phyloP scores from a whole-genome alignment of 2,888 invertebrate genomes.

The Rhamnusium bicolor region DNA sequence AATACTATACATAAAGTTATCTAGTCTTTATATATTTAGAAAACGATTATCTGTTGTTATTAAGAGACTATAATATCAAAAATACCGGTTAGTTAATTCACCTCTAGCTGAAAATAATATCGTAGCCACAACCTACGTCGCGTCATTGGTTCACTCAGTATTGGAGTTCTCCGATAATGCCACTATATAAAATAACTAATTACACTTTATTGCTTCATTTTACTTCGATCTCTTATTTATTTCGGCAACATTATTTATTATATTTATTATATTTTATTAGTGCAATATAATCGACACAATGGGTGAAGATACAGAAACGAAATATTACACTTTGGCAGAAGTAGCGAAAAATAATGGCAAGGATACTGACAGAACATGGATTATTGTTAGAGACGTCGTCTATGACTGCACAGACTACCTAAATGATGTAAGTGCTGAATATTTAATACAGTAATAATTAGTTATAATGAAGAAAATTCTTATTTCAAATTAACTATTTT shows the following conservation, averaged over 20 bases:
- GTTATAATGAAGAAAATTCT: too few species aligned
- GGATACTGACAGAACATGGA: conserved; percentile 75
- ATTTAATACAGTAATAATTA: too few species aligned
- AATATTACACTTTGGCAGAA: conserved; percentile 70
- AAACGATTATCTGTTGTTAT: too few species aligned
- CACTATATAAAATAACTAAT: background rate
- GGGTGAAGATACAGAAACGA: conserved; percentile 32
- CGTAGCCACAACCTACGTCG: too few species aligned
- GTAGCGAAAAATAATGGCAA: conserved; percentile 76
- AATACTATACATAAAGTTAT: too few species aligned
- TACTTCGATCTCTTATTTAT: background rate
- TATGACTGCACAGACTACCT: conserved; percentile 81
- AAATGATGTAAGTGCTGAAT: conserved; percentile 71
- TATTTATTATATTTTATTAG: background rate
- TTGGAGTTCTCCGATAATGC: conserved; percentile 28
- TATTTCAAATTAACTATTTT: too few species aligned
- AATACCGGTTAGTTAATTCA: too few species aligned
- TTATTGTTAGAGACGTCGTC: conserved; percentile 78
- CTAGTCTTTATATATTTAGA: too few species aligned
- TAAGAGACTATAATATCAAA: too few species aligned
- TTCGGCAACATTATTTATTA: background rate
- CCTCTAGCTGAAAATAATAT: too few species aligned
- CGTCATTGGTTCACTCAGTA: background rate
- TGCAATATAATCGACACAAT: background rate
- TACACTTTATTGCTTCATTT: conserved; percentile 4